Evolutionary conservation across 2,113 vertebrate species (phyloP), one percentile per base, ranked within the genome.

Genomic region (Peromyscus californicus): DNA sequence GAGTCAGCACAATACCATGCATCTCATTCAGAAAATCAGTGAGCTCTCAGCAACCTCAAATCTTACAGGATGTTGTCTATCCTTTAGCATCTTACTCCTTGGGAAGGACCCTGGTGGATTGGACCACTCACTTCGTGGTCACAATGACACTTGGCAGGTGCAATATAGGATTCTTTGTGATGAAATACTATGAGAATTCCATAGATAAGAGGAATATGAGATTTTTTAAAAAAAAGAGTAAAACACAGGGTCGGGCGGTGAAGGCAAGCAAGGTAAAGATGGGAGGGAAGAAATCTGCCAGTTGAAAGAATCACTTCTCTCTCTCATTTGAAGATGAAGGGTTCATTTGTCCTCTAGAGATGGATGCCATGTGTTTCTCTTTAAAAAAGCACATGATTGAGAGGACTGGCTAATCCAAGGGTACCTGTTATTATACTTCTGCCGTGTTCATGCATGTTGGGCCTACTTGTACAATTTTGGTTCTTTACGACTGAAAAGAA

Each of bases 161-260:
- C 92, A 65, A 84, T 89, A 51, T 1, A 48, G 80, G 76, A 59
- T 74, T 12, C 36, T 91, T 80, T 61, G 65, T 42, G 36, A 92
- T 82, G 86, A 19, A 87, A 26, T n/a, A 6, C 39, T 80, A 67
- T 69, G n/a, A 65, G 83, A 54, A 91, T n/a, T 42, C 13, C 22
- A 5, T 17, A 26, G 10, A 69, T 78, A 48, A 93, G 31, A 86
- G 1, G 1, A 57, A 88, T 7, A 16, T 2, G 21, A 61, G 82
- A 51, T 75, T 65, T 54, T 75, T 65, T 54, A 96, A 74, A 39
- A 95, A 70, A 45, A 95, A 79, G 39, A 22, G 89, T 67, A 21
- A 93, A 97, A 89, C 63, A 83, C 4, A 54, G 45, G 26, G 1
- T 3, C 69, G 13, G 42, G 61, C 22, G 31, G 54, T 45, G 57